phyloP scores from a whole-genome alignment of 2,888 invertebrate genomes.

The Alloscopus bannaensis region DNA sequence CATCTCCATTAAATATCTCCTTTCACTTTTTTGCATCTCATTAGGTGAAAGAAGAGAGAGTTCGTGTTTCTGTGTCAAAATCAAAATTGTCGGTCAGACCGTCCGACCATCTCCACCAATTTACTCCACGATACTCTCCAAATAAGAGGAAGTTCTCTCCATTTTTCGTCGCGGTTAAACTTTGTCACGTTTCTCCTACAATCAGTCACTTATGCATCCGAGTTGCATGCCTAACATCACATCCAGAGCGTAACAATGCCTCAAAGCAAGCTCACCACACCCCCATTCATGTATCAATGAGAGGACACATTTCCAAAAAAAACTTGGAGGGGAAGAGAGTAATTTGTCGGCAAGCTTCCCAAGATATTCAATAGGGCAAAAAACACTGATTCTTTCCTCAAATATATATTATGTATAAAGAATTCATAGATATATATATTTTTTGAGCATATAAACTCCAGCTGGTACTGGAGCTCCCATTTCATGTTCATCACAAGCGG shows the following conservation, averaged over 20 bases:
- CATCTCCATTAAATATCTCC: too few relatives aligned
- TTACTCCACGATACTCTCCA: conserved; percentile 11
- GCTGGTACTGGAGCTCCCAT: conserved; percentile 38
- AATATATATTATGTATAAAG: conserved; percentile 6
- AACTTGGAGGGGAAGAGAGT: conserved; percentile 2
- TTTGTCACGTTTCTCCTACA: conserved; percentile 60
- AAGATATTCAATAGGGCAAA: not conserved
- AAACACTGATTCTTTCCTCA: not conserved
- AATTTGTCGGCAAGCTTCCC: conserved; percentile 1
- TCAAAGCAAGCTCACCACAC: too few relatives aligned
- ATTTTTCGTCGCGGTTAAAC: conserved; percentile 29
- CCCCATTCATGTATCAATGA: too few relatives aligned
- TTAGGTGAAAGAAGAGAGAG: not conserved
- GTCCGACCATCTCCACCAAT: conserved; percentile 23
- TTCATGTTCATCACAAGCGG: conserved; percentile 47
- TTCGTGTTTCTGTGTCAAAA: conserved; percentile 55
- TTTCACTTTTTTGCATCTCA: too few relatives aligned
- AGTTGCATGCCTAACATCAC: too few relatives aligned
- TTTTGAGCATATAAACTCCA: conserved; percentile 39
- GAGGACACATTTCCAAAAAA: too few relatives aligned
- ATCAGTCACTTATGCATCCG: too few relatives aligned
- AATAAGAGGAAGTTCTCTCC: not conserved
- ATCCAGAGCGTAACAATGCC: too few relatives aligned
- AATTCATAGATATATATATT: conserved; percentile 13
- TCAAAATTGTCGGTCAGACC: conserved; percentile 45